Evolutionary conservation across 2,888 invertebrate species (phyloP), one percentile per base, ranked within the genome.

Genomic region (Furcula furcula): DNA sequence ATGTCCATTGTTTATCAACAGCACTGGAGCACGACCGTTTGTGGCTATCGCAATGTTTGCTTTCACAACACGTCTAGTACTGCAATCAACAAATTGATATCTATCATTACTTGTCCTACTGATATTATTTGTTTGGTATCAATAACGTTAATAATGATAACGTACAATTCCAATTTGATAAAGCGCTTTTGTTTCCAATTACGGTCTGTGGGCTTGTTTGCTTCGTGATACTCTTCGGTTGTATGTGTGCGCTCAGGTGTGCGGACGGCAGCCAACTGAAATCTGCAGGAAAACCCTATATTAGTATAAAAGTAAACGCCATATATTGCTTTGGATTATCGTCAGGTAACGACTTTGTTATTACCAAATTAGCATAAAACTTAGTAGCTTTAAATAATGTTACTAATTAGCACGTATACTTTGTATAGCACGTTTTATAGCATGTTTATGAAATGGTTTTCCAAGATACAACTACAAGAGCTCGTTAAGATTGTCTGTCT

Each of bases 71-170:
- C 68, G 65, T 61, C 51, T 67, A 58, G 55, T 59, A 58, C 63
- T 65, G 50, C 60, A 45, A 47, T 56, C 58, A 57, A 56, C 46
- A 66, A 63, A 70, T 70, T 68, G 58, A 65, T 64, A 69, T 59
- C 54, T 53, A 64, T 57, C 65, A 71, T 65, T 76, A 72, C 82
- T 77, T 76, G 69, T 70, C 71, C 70, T 73, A 61, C 70, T 77
- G 75, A 83, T 78, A 74, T 72, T 28, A 69, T 76, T 76, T 82
- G 73, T 77, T 76, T 74, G 74, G 68, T 85, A 86, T 81, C 84
- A 82, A 83, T 78, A 78, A 76, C 64, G 57, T 56, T 63, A 76
- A 78, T 80, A 80, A 62, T 60, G 78, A 82, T 80, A 78, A 79
- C 44, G 46, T 59, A 46, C 36, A 56, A 57, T 57, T 55, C 49